A percentile compares a stretch with the other conserved stretches of the same genome.
Evolutionary conservation across 2,797 vertebrate genomes (phyloP).

Genomic region (Myripristis murdjan): DNA sequence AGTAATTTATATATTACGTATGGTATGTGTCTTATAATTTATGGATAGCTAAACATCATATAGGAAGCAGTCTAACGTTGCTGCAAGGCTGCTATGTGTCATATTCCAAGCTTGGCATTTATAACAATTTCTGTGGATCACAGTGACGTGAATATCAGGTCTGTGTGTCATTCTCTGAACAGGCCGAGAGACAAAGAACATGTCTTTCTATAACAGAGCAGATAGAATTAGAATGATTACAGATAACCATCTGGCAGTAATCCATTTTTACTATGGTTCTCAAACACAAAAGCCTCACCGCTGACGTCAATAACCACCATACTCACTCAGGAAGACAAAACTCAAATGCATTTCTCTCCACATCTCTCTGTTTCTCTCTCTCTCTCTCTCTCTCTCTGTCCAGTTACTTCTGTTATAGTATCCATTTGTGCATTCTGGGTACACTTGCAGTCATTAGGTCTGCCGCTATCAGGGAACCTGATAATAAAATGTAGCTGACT

Average conservation of each 20-base stretch:
- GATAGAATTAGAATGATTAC: slow-evolving; percentile 63
- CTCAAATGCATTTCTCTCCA: slow-evolving; percentile 4
- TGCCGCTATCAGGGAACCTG: slow-evolving; percentile 2
- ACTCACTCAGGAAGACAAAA: slow-evolving; percentile 34
- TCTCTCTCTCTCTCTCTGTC: not conserved
- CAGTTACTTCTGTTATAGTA: slow-evolving; percentile 24
- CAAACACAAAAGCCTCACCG: slow-evolving; percentile 41
- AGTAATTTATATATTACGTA: slow-evolving; percentile 7
- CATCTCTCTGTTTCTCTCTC: not conserved
- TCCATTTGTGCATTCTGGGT: slow-evolving; percentile 11
- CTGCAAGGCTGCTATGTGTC: slow-evolving; percentile 15
- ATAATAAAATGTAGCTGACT: not conserved
- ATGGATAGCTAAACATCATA: not conserved
- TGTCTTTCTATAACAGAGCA: slow-evolving; percentile 53
- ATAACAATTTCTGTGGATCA: slow-evolving; percentile 37
- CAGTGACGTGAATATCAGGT: slow-evolving; percentile 43
- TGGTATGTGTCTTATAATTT: slow-evolving; percentile 17
- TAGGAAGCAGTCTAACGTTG: slow-evolving; percentile 6
- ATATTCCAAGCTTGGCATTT: slow-evolving; percentile 23
- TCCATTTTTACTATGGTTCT: slow-evolving; percentile 54
- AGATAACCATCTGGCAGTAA: slow-evolving; percentile 61
- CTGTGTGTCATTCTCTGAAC: slow-evolving; percentile 41
- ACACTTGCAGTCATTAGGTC: slow-evolving; percentile 29
- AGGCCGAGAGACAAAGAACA: slow-evolving; percentile 48
- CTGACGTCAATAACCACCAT: slow-evolving; percentile 54